Evolutionary conservation across 2,797 vertebrate species (phyloP).

Genomic region (Australoheros facetus): DNA sequence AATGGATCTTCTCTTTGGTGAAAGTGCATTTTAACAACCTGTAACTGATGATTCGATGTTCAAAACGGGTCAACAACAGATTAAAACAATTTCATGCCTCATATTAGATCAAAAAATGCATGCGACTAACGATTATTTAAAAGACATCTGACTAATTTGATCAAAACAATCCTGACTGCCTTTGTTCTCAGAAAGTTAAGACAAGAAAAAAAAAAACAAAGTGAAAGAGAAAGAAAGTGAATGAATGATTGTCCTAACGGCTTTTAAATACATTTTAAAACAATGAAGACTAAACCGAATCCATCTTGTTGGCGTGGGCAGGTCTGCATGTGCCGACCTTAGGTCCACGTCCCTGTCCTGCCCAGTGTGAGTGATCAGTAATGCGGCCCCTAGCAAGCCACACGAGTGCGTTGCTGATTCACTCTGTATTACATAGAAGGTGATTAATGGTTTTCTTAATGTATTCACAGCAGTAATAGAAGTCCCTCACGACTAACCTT

Average conservation of each 20-base stretch:
- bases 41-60: conserved; percentile 45
- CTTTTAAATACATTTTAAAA: conserved; percentile 11
- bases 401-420: conserved; percentile 77
- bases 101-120: conserved; percentile 23
- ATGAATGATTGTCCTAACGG: not conserved
- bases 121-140: conserved; percentile 17
- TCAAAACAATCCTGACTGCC: not conserved
- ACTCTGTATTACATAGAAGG: conserved; percentile 67
- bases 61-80: conserved; percentile 16
- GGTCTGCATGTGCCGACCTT: conserved; percentile 33
- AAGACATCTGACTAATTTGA: conserved; percentile 11
- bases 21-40: conserved; percentile 46
- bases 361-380: conserved; percentile 61
- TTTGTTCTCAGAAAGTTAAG: not conserved
- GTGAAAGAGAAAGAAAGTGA: not conserved
- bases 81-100: conserved; percentile 37
- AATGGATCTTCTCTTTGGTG: conserved; percentile 27
- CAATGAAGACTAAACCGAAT: conserved; percentile 14
- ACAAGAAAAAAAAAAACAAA: not conserved
- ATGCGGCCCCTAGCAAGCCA: conserved; percentile 57
- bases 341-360: conserved; percentile 53
- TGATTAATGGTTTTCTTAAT: conserved; percentile 85
- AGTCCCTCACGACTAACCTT: conserved; percentile 80
- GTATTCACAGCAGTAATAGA: conserved; percentile 78
- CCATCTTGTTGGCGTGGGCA: conserved; percentile 39